Percentiles rank a stretch among this genome's conserved stretches.
Evolutionary conservation across 2,888 invertebrate genomes (phyloP).

Genomic region (Axea sp.): DNA sequence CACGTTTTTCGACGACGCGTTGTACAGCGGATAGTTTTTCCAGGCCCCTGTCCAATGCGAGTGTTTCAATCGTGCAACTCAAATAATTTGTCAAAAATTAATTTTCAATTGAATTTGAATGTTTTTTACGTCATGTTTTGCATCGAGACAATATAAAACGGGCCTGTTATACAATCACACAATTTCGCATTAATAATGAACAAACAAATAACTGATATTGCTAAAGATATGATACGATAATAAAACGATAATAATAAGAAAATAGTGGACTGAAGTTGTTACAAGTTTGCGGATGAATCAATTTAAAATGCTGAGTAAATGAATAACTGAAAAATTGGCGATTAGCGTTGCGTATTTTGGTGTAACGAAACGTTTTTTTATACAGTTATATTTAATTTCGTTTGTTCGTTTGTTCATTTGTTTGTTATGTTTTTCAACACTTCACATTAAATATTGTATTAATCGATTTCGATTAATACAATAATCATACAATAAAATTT

Average conservation of each 20-base stretch:
- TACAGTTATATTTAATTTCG: no score
- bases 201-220: constrained; percentile 24
- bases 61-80: constrained; percentile 6
- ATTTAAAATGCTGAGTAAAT: background rate
- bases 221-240: constrained; percentile 46
- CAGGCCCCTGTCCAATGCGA: constrained; percentile 8
- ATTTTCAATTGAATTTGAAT: constrained; percentile 15
- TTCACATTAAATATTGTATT: no score
- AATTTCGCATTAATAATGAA: constrained; percentile 34
- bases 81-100: no score
- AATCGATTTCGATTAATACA: no score
- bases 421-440: no score
- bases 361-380: no score
- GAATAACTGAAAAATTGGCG: background rate
- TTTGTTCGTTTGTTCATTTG: no score
- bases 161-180: constrained; percentile 52
- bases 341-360: constrained; percentile 25
- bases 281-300: background rate
- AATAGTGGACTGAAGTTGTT: constrained; percentile 35
- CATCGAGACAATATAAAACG: constrained; percentile 58
- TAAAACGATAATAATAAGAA: constrained; percentile 48
- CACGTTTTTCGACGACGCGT: constrained; percentile 37
- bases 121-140: constrained; percentile 52
- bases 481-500: background rate
- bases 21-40: constrained; percentile 17